phyloP scores from a whole-genome alignment of 1,140 invertebrate genomes.

The Camponotus floridanus region DNA sequence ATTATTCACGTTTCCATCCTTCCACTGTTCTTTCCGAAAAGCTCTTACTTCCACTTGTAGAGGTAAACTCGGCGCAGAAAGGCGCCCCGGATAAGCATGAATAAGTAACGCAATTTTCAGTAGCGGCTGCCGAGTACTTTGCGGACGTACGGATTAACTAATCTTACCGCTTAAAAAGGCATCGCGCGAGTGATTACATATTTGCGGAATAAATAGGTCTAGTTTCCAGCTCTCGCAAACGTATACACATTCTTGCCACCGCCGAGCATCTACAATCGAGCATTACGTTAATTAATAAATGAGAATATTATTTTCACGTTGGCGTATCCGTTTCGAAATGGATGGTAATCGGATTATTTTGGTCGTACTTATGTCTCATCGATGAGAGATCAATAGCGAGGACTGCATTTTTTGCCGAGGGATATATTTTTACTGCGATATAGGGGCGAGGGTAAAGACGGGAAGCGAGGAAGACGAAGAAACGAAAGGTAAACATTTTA shows the following conservation, averaged over 20 bases:
- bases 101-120: constrained; percentile 60
- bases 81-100: constrained; percentile 55
- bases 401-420: constrained; percentile 3
- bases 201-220: not conserved
- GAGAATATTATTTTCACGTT: constrained; percentile 19
- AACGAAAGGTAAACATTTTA: constrained; percentile 54
- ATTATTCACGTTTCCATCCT: constrained; percentile 61
- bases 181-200: constrained; percentile 29
- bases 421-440: constrained; percentile 13
- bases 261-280: constrained; percentile 24
- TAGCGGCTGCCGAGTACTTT: constrained; percentile 51
- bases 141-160: constrained; percentile 44
- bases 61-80: constrained; percentile 55
- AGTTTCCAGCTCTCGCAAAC: not conserved
- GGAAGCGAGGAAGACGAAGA: constrained; percentile 14
- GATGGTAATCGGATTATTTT: constrained; percentile 22
- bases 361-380: constrained; percentile 19
- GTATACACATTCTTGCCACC: no score
- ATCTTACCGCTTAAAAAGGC: constrained; percentile 47
- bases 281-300: constrained; percentile 52
- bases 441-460: not conserved
- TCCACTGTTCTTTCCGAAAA: constrained; percentile 59
- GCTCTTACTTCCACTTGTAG: constrained; percentile 61
- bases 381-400: not conserved
- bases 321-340: constrained; percentile 9